These are phyloP conservation scores for Mandrillus leucophaeus DNA, from an alignment of 2,113 vertebrate species.

Conservation along the genomic window DNA sequence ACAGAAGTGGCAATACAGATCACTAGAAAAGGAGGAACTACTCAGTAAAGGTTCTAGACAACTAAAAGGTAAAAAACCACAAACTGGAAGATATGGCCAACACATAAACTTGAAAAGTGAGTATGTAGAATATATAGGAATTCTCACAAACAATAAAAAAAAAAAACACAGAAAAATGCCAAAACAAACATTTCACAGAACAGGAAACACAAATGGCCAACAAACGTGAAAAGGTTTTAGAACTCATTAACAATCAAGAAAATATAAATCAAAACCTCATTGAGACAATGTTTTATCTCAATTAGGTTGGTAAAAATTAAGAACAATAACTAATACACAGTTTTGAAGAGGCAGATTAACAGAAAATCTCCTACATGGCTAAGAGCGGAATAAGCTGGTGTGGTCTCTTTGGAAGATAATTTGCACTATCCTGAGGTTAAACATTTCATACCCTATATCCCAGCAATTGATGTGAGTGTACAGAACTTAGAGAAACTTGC, in stretches of 20 bases:
- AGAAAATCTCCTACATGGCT: neutral
- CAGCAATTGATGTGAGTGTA: neutral
- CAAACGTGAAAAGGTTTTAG: neutral
- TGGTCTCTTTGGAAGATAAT: constrained; percentile 4
- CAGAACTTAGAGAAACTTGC: neutral
- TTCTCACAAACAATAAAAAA: constrained; percentile 14
- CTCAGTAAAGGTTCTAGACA: neutral
- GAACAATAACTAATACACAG: neutral
- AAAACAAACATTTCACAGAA: constrained; percentile 32
- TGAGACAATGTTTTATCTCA: neutral
- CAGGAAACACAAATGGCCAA: neutral
- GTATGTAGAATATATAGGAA: neutral
- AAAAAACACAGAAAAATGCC: neutral
- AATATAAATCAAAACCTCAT: neutral
- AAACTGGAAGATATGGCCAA: neutral
- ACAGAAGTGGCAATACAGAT: neutral
- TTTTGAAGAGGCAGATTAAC: neutral
- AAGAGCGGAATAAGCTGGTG: neutral
- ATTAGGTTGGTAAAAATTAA: neutral
- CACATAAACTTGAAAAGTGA: neutral
- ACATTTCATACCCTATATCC: neutral
- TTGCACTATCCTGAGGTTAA: neutral
- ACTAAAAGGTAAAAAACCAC: neutral
- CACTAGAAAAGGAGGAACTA: neutral
- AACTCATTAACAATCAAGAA: neutral